A percentile compares a stretch with the other conserved stretches of the same genome.
These are phyloP conservation scores for Malurus leucopterus DNA, from an alignment of 2,797 vertebrate species.

Conservation along the genomic window DNA sequence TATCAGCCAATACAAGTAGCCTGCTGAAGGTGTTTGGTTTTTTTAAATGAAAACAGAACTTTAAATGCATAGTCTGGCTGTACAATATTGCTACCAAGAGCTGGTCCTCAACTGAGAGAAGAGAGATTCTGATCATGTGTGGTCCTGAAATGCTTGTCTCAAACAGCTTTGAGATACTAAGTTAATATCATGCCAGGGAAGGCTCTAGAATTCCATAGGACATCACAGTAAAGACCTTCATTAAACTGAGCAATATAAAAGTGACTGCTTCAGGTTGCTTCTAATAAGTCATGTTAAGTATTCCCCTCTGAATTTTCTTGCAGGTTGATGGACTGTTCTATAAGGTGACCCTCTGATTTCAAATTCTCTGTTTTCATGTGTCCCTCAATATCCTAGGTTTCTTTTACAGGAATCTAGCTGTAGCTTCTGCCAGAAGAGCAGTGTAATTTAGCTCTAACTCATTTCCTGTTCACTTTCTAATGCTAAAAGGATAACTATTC, in stretches of 20 bases:
- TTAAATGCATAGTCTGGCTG: neutral
- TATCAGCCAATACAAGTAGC: neutral
- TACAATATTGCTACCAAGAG: neutral
- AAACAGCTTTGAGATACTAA: neutral
- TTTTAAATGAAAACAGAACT: neutral
- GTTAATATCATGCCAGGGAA: neutral
- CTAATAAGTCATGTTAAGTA: conserved; percentile 41
- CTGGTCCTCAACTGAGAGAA: neutral
- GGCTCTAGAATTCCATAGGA: neutral
- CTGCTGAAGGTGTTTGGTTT: neutral
- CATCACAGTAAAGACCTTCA: neutral
- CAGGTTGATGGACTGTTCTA: conserved; percentile 87
- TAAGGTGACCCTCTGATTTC: conserved; percentile 84
- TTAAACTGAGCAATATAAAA: conserved; percentile 7
- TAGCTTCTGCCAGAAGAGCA: conserved; percentile 63
- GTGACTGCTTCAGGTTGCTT: conserved; percentile 8
- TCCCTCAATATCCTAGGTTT: conserved; percentile 73
- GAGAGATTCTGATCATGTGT: neutral
- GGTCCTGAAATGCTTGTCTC: neutral
- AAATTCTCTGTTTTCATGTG: conserved; percentile 69
- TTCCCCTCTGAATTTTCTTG: conserved; percentile 77
- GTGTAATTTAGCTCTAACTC: conserved; percentile 61
- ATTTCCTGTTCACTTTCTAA: conserved; percentile 55
- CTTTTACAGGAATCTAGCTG: conserved; percentile 75
- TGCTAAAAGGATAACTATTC: conserved; percentile 37